phyloP scores from a whole-genome alignment of 2,113 vertebrate species.

The Neodon shergylaensis region DNA sequence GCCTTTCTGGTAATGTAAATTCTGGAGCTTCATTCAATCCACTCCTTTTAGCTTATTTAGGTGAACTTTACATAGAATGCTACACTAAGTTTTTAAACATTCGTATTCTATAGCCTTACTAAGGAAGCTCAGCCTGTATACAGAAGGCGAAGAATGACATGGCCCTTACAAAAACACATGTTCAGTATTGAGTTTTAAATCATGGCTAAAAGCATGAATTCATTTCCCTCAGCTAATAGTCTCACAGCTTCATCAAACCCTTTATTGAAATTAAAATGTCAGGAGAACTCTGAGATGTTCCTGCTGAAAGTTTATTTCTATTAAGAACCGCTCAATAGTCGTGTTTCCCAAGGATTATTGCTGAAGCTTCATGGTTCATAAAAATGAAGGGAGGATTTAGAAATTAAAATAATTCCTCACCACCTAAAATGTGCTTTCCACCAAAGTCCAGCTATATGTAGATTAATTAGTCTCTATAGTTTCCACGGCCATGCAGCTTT shows the following conservation, averaged over 20 bases:
- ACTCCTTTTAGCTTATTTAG: not conserved
- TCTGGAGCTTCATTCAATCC: not conserved
- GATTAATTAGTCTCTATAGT: not conserved
- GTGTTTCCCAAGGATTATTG: conserved; percentile 41
- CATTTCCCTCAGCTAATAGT: not conserved
- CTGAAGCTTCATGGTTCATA: conserved; percentile 30
- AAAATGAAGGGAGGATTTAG: not conserved
- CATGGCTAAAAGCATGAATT: not conserved
- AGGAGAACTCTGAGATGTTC: conserved; percentile 42
- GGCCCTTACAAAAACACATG: not conserved
- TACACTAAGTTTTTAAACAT: not conserved
- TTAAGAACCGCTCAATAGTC: conserved; percentile 14
- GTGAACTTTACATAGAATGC: not conserved
- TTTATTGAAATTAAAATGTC: conserved; percentile 69
- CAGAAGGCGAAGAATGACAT: not conserved
- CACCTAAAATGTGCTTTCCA: not conserved
- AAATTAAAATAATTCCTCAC: conserved; percentile 17
- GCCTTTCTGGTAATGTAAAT: not conserved
- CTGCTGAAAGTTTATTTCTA: conserved; percentile 35
- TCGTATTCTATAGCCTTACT: not conserved
- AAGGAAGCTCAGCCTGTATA: not conserved
- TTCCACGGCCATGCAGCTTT: conserved; percentile 6
- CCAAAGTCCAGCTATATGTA: not conserved
- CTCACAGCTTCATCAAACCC: conserved; percentile 40
- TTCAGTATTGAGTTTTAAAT: conserved; percentile 22